Percentiles rank a stretch among this genome's conserved stretches.
Conservation (phyloP, 2,797 vertebrate genomes). For the Tragelaphus eurycerus region DNA sequence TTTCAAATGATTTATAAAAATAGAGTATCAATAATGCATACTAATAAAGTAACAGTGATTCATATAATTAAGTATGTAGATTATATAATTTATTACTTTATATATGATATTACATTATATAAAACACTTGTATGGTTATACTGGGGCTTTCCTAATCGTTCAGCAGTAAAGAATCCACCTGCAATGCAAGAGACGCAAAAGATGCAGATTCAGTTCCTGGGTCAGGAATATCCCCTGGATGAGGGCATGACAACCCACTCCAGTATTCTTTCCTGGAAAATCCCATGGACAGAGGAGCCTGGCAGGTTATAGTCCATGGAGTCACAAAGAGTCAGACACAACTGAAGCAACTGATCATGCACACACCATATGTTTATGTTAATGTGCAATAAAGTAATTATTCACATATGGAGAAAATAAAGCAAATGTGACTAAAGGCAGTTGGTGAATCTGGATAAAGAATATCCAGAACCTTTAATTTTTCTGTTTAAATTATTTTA, state of each 20-base stretch:
- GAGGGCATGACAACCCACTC: no score
- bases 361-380: background rate
- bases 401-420: background rate
- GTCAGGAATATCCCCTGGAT: no score
- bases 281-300: no score
- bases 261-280: no score
- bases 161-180: no score
- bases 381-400: background rate
- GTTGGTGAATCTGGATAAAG: background rate
- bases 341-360: no score
- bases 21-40: background rate
- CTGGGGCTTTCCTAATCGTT: no score
- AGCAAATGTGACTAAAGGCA: background rate
- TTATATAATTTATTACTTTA: background rate
- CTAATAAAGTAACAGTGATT: background rate
- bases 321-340: no score
- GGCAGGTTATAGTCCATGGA: no score
- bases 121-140: background rate
- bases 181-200: no score
- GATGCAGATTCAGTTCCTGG: no score
- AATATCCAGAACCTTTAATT: background rate
- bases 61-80: background rate
- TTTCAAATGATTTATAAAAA: background rate
- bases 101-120: background rate
- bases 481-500: background rate